Percentiles rank a stretch among this genome's conserved stretches.
These are phyloP conservation scores for Caenorhabditis sp. DNA, from an alignment of 2,888 invertebrate species.

Conservation along the genomic window DNA sequence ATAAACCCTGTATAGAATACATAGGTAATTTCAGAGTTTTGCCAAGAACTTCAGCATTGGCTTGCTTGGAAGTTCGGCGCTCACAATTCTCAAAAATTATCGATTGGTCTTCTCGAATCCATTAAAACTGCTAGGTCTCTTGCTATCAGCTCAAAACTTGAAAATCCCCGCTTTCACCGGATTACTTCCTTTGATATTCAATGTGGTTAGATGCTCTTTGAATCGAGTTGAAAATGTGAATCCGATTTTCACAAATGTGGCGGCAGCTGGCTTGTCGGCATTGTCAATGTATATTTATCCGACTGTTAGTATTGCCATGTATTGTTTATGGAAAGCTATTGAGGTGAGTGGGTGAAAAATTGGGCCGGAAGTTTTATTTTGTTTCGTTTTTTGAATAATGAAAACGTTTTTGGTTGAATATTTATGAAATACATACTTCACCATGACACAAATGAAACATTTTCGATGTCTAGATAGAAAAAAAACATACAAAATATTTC, in stretches of 20 bases:
- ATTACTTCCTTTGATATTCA: conserved; percentile 61
- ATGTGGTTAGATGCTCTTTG: conserved; percentile 77
- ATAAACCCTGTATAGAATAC: background rate
- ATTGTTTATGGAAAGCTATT: conserved; percentile 83
- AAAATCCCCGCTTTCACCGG: conserved; percentile 62
- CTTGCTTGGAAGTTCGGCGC: conserved; percentile 55
- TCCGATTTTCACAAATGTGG: conserved; percentile 73
- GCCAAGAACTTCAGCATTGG: conserved; percentile 70
- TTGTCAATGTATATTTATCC: conserved; percentile 78
- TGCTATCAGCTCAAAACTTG: conserved; percentile 39
- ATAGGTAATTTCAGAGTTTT: conserved; percentile 46
- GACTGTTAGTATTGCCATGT: conserved; percentile 82
- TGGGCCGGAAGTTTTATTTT: no score
- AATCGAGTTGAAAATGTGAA: conserved; percentile 72
- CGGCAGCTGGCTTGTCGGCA: conserved; percentile 49
- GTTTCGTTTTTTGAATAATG: no score
- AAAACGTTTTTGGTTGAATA: no score
- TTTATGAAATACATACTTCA: no score
- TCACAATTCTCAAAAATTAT: conserved; percentile 37
- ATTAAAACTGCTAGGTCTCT: conserved; percentile 13
- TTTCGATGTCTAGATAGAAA: no score
- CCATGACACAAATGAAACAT: no score
- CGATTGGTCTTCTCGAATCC: conserved; percentile 38
- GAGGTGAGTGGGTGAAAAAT: conserved; percentile 76
- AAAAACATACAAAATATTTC: no score